Percentiles rank a stretch among this genome's conserved stretches.
These are phyloP conservation scores for Sthenelais limicola DNA, from an alignment of 2,888 invertebrate species.

Conservation along the genomic window DNA sequence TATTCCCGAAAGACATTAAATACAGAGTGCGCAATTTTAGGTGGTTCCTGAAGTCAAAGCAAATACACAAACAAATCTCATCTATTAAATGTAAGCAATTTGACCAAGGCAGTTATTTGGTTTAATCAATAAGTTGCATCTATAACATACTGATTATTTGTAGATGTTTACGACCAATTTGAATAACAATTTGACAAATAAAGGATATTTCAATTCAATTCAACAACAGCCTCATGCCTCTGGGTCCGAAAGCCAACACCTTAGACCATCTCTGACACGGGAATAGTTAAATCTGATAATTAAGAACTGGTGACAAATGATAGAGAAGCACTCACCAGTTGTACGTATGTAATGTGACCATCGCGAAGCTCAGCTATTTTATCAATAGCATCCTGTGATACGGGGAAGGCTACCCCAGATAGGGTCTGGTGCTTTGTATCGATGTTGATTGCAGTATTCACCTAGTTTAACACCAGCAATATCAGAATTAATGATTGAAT, in stretches of 20 bases:
- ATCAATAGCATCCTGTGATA: slow-evolving; percentile 84
- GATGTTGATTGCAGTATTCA: slow-evolving; percentile 78
- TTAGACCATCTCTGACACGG: no score
- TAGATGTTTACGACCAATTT: no score
- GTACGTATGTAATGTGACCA: slow-evolving; percentile 89
- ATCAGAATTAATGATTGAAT: no score
- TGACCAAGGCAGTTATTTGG: not conserved
- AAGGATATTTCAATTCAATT: no score
- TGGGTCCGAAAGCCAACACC: no score
- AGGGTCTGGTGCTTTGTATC: slow-evolving; percentile 80
- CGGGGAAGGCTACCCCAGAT: slow-evolving; percentile 90
- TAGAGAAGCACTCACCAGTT: slow-evolving; percentile 78
- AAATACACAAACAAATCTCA: no score
- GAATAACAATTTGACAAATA: no score
- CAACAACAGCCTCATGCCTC: no score
- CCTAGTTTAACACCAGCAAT: slow-evolving; percentile 53
- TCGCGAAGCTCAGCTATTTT: slow-evolving; percentile 83
- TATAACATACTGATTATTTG: no score
- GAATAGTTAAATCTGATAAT: not conserved
- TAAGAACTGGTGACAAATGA: not conserved
- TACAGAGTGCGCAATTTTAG: no score
- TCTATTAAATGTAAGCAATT: no score
- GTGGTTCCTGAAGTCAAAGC: not conserved
- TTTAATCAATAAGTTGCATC: not conserved
- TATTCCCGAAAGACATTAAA: no score